Percentiles rank a stretch among this genome's conserved stretches.
These are phyloP conservation scores for Aquatica leii DNA, from an alignment of 2,888 invertebrate genomes.

Conservation along the genomic window DNA sequence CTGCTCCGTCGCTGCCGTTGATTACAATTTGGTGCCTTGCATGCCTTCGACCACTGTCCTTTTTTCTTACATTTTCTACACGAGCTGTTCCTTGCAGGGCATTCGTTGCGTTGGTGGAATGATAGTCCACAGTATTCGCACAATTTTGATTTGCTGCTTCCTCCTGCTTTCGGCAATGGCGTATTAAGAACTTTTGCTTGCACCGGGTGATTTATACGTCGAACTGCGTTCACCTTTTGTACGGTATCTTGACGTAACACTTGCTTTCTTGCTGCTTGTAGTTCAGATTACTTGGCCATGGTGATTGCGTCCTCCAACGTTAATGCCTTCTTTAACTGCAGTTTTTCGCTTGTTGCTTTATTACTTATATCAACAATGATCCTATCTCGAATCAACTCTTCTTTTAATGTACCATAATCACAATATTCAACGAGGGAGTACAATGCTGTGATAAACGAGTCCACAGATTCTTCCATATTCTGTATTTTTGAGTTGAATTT, in stretches of 20 bases:
- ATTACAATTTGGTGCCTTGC: neutral
- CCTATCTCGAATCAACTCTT: slow-evolving; percentile 46
- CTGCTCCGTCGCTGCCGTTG: no score
- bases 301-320: slow-evolving; percentile 41
- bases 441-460: slow-evolving; percentile 41
- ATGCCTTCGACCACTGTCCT: no score
- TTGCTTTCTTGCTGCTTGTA: neutral
- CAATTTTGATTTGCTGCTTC: no score
- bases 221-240: neutral
- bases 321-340: slow-evolving; percentile 39
- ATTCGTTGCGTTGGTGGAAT: no score
- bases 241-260: neutral
- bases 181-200: no score
- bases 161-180: no score
- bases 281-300: slow-evolving; percentile 12
- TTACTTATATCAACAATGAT: slow-evolving; percentile 47
- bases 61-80: no score
- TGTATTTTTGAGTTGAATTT: slow-evolving; percentile 41
- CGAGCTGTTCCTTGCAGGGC: no score
- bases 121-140: no score
- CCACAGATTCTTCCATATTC: slow-evolving; percentile 31
- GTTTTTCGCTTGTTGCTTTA: slow-evolving; percentile 37
- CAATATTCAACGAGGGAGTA: slow-evolving; percentile 43
- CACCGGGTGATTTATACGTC: no score
- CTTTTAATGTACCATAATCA: slow-evolving; percentile 42